A percentile compares a stretch with the other conserved stretches of the same genome.
Conservation (phyloP, 2,888 invertebrate genomes). For the Harpagoxenus sublaevis region DNA sequence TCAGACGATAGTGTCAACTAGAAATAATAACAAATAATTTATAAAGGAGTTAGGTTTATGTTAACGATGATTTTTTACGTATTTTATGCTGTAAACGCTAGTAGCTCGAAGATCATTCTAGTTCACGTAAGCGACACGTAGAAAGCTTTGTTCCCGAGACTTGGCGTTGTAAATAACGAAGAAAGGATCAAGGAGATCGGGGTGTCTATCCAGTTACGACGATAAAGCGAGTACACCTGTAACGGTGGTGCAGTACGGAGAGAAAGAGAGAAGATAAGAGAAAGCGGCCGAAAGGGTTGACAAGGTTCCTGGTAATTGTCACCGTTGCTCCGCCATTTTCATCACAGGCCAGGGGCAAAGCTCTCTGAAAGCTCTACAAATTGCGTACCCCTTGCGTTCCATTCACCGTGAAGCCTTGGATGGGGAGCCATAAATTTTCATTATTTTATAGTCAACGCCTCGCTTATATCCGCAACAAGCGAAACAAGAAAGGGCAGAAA, state of each 20-base stretch:
- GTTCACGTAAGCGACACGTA: slow-evolving; percentile 40
- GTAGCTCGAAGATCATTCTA: slow-evolving; percentile 39
- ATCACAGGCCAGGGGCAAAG: slow-evolving; percentile 77
- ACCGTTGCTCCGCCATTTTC: slow-evolving; percentile 77
- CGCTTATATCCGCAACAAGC: slow-evolving; percentile 82
- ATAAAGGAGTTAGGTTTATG: neutral
- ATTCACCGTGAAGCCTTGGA: slow-evolving; percentile 67
- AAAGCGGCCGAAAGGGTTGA: slow-evolving; percentile 66
- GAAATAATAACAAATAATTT: neutral
- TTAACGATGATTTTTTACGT: slow-evolving; percentile 18
- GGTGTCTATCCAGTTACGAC: slow-evolving; percentile 71
- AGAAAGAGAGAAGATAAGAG: slow-evolving; percentile 53
- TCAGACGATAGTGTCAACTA: neutral
- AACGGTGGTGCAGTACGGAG: slow-evolving; percentile 59
- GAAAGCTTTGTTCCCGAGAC: slow-evolving; percentile 37
- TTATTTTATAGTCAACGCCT: slow-evolving; percentile 83
- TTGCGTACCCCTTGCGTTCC: slow-evolving; percentile 78
- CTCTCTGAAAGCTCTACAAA: slow-evolving; percentile 82
- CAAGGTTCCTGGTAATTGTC: slow-evolving; percentile 81
- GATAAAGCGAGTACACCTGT: slow-evolving; percentile 70
- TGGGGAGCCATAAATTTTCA: slow-evolving; percentile 81
- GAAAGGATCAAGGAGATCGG: slow-evolving; percentile 54
- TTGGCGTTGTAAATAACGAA: slow-evolving; percentile 48
- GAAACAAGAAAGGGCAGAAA: slow-evolving; percentile 60
- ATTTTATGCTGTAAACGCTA: neutral